phyloP scores from a whole-genome alignment of 1,140 invertebrate genomes.

The Sweltsa coloradensis region DNA sequence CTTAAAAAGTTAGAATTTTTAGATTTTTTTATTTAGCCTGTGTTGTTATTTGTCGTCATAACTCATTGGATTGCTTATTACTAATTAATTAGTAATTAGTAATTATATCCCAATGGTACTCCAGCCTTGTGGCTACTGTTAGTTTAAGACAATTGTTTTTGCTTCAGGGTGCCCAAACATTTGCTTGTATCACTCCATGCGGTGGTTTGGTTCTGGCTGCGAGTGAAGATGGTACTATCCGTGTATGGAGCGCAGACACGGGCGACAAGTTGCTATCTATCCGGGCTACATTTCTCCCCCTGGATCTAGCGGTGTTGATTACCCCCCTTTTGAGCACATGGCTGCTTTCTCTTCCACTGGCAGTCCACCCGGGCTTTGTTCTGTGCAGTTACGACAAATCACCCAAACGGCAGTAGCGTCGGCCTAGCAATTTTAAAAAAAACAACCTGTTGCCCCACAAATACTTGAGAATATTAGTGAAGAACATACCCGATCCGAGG shows the following conservation, averaged over 20 bases:
- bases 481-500: too few relatives aligned
- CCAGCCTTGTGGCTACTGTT: too few relatives aligned
- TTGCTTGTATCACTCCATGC: conserved; percentile 44
- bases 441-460: too few relatives aligned
- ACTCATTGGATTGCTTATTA: too few relatives aligned
- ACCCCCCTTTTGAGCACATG: conserved; percentile 49
- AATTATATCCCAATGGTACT: too few relatives aligned
- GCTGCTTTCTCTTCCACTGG: conserved; percentile 31
- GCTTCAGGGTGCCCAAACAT: conserved; percentile 33
- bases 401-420: conserved; percentile 18
- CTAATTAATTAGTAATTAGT: too few relatives aligned
- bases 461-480: too few relatives aligned
- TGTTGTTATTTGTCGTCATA: too few relatives aligned
- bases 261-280: conserved; percentile 38
- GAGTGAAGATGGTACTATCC: conserved; percentile 42
- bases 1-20: too few relatives aligned
- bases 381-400: conserved; percentile 24
- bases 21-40: too few relatives aligned
- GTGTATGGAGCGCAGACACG: conserved; percentile 47
- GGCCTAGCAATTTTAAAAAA: too few relatives aligned
- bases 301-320: conserved; percentile 35
- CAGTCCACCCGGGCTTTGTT: conserved; percentile 20
- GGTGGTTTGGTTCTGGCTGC: conserved; percentile 45
- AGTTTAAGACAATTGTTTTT: too few relatives aligned
- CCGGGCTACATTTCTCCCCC: conserved; percentile 25